Evolutionary conservation across 2,797 vertebrate genomes (phyloP).

Genomic region (Hypotaenidia okinawae): DNA sequence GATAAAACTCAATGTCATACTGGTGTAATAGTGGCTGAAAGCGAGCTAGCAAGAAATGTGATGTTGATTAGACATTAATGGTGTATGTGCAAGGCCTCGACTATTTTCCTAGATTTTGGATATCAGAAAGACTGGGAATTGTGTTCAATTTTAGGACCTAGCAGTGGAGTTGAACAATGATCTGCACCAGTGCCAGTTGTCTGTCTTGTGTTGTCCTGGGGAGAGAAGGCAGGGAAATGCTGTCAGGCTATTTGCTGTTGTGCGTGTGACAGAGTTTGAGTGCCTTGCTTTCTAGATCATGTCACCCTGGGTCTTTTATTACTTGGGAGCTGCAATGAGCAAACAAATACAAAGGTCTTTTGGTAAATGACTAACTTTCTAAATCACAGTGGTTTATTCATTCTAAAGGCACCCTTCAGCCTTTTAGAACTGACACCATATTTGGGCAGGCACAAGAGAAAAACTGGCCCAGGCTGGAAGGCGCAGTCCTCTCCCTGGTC

Average conservation of each 20-base stretch:
- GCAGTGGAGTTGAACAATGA: background rate
- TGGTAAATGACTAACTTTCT: background rate
- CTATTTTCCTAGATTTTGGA: background rate
- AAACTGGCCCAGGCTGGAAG: background rate
- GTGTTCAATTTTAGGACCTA: background rate
- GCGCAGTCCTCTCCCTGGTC: background rate
- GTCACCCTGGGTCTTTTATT: background rate
- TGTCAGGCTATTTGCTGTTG: background rate
- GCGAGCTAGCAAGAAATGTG: background rate
- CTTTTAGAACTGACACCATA: background rate
- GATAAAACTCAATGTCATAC: background rate
- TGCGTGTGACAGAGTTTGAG: background rate
- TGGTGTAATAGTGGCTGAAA: background rate
- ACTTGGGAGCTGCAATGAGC: background rate
- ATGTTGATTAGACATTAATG: conserved; percentile 2
- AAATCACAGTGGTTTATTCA: background rate
- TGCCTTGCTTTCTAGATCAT: background rate
- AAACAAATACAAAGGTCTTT: background rate
- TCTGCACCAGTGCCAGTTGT: background rate
- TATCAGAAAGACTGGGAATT: background rate
- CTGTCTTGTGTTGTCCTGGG: background rate
- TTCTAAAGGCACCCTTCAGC: background rate
- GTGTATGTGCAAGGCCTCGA: background rate
- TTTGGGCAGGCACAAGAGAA: background rate
- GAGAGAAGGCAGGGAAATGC: conserved; percentile 20